Percentiles rank a stretch among this genome's conserved stretches.
Conservation (phyloP, 2,888 invertebrate genomes). For the Corbicula japonica region DNA sequence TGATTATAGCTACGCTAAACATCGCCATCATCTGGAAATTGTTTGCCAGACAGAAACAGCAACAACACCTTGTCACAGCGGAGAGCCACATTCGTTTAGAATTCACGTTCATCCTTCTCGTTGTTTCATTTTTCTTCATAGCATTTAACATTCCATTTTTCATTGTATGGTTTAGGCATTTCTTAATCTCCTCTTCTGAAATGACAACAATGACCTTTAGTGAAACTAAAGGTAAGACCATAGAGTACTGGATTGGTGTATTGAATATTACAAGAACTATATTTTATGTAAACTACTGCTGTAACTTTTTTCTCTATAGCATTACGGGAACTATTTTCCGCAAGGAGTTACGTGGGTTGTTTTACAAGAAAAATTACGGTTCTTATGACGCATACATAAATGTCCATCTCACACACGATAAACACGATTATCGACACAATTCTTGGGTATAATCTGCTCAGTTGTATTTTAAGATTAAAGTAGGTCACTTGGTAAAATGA, state of each 20-base stretch:
- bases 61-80: constrained; percentile 70
- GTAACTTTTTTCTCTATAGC: constrained; percentile 84
- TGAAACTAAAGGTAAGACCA: background rate
- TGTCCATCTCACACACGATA: constrained; percentile 34
- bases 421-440: constrained; percentile 21
- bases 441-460: constrained; percentile 51
- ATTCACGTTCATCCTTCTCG: constrained; percentile 82
- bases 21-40: constrained; percentile 75
- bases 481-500: too few species aligned
- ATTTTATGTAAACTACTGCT: constrained; percentile 83
- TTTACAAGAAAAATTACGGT: constrained; percentile 2
- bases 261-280: constrained; percentile 79
- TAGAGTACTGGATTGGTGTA: constrained; percentile 69
- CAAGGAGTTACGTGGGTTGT: constrained; percentile 70
- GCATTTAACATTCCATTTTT: constrained; percentile 83
- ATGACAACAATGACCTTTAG: background rate
- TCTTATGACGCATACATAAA: constrained; percentile 13
- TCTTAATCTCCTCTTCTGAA: constrained; percentile 24
- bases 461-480: too few species aligned
- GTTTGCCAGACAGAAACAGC: constrained; percentile 58
- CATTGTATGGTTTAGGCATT: constrained; percentile 76
- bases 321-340: constrained; percentile 83
- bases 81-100: constrained; percentile 82
- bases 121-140: constrained; percentile 82
- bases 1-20: constrained; percentile 79